Base-by-base conservation (phyloP, 2,797 vertebrate genomes). In the Hypotaenidia philippensis region DNA sequence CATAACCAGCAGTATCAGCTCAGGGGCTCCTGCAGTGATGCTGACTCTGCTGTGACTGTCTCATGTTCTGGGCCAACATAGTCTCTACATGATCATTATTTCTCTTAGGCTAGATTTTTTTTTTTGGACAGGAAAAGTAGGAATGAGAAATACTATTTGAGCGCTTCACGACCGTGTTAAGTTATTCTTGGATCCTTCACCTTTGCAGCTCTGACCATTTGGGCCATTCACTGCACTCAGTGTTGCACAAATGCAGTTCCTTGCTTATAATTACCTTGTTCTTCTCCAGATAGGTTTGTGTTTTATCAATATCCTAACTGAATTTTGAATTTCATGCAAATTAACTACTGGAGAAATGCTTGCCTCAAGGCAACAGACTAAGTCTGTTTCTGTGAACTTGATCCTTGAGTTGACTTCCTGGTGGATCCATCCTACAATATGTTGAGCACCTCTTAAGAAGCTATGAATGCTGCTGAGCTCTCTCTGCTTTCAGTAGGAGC, bases 81-180 rank as follows among this genome's bases (percentile, higher is more conserved):
- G 2, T 12, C 34, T 77, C 41, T 36, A 32, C 2, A 6, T 21
- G 59, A 49, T 72, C 47, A 59, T 87, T 92, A 69, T 72, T 93
- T 74, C 31, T 70, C 27, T 89, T 52, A 50, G 25, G 18, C 26
- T 77, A 44, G 31, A 3, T n/a, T 34, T 89, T 66, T 83, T n/a
- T n/a, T 72, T 83, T 89, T 52, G 26, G 16, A 45, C 10, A 3
- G 17, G 22, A 22, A 83, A 89, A 38, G 11, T 34, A 65, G 9
- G 25, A 83, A 9, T 52, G 27, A 87, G 25, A 79, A 89, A 74
- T 65, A 45, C 12, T 59, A 10, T 69, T 57, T 50, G 19, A 5
- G 0, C 0, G 0, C n/a, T 29, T 59, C 7, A 10, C 18, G 17
- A 13, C 14, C 2, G 1, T 31, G 6, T 18, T 56, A 23, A 52